phyloP scores from a whole-genome alignment of 2,113 vertebrate species.

The Empidonax traillii region DNA sequence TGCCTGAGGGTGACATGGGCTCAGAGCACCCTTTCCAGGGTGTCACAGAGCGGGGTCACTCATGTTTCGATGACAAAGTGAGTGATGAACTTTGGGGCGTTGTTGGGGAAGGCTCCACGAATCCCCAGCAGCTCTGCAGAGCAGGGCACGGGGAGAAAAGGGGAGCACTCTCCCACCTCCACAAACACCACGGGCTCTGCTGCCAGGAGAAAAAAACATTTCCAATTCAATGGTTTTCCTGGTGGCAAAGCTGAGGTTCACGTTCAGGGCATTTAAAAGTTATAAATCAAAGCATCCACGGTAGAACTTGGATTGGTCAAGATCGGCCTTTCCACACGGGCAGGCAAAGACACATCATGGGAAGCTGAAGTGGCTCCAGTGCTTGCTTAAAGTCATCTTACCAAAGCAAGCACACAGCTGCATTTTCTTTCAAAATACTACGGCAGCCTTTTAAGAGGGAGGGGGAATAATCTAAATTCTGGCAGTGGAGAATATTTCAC shows the following conservation, averaged over 20 bases:
- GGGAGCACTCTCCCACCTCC: neutral
- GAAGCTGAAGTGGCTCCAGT: neutral
- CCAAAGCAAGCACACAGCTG: neutral
- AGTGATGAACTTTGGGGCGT: neutral
- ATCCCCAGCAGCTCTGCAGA: neutral
- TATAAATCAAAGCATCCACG: conserved; percentile 38
- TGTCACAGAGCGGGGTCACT: neutral
- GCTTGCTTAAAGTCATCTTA: conserved; percentile 1
- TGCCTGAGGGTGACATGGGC: neutral
- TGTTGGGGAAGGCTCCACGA: neutral
- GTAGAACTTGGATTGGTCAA: conserved; percentile 9
- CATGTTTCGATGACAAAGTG: neutral
- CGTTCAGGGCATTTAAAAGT: conserved; percentile 49
- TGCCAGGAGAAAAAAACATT: conserved; percentile 52
- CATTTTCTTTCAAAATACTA: conserved; percentile 56
- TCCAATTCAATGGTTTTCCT: conserved; percentile 47
- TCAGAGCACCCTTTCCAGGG: neutral
- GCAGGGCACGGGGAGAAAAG: conserved; percentile 1
- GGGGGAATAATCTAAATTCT: conserved; percentile 1
- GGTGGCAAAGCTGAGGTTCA: conserved; percentile 33
- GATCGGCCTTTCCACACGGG: neutral
- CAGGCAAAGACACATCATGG: neutral
- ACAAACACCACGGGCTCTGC: neutral
- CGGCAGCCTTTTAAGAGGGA: conserved; percentile 26
- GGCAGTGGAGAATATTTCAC: conserved; percentile 22